Evolutionary conservation across 2,797 vertebrate species (phyloP), one percentile per base, ranked within the genome.

Genomic region (Anabacerthia variegaticeps): DNA sequence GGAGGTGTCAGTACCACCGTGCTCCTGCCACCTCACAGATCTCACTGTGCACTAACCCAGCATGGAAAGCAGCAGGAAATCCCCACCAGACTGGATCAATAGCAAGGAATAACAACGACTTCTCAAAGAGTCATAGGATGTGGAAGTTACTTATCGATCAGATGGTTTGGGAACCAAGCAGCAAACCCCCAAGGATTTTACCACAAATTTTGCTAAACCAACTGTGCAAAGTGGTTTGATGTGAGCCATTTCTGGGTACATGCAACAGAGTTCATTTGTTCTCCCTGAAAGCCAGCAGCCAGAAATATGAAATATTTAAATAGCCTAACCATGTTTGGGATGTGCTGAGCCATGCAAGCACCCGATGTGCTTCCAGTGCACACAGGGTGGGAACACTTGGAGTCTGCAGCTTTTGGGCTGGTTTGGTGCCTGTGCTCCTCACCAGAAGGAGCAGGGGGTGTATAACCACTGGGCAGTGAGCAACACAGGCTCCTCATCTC

Each of bases 261-360:
- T 89, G 88, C 94, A 96, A 90, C 68, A 59, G 95, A 95, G 95
- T 88, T 80, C 88, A 94, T 94, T 91, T 91, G 82, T 72, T 90
- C 62, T 92, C 66, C 88, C 79, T 94, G 82, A 71, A 68, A 94
- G 72, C 82, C 92, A 90, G 92, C 76, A 94, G 85, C 44, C 65
- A 80, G 91, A 73, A 71, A 88, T 83, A 95, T 81, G 73, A 93
- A 95, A 93, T 88, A 95, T 94, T 96, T 80, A 95, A 94, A 83
- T 21, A 88, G 76, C 89, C 95, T 26, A 46, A 81, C 56, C 44
- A 5, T 54, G 82, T 55, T 56, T 67, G 87, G 23, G 76, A 39
- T 85, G 83, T 41, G 73, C 79, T 2, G 22, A 89, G 71, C 82
- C 65, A 15, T n/a, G 32, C 13, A 8, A 52, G 78, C 21, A 6